Percentiles rank a stretch among this genome's conserved stretches.
Evolutionary conservation across 2,113 vertebrate species (phyloP).

Genomic region (Lasiurus borealis): DNA sequence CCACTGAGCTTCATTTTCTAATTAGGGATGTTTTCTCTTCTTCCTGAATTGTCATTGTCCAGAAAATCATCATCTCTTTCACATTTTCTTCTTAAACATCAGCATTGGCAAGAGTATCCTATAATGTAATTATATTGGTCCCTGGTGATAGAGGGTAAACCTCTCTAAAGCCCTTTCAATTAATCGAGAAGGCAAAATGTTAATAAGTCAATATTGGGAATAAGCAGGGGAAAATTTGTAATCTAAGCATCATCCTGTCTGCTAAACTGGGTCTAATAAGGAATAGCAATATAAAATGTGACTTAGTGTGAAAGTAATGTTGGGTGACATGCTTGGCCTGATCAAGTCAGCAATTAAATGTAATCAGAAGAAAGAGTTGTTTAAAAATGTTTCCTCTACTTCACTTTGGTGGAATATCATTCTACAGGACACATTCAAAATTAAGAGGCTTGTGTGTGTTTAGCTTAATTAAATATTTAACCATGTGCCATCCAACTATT

Average conservation of each 20-base stretch:
- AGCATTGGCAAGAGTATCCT: neutral
- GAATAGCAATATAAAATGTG: neutral
- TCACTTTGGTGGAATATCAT: conserved; percentile 52
- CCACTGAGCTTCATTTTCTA: neutral
- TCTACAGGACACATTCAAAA: conserved; percentile 63
- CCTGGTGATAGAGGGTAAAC: neutral
- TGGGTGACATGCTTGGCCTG: neutral
- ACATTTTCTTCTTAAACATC: conserved; percentile 18
- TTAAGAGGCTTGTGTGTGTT: conserved; percentile 57
- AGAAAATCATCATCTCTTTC: conserved; percentile 12
- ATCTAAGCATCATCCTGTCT: neutral
- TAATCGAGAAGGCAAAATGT: conserved; percentile 42
- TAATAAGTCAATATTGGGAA: conserved; percentile 43
- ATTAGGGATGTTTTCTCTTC: neutral
- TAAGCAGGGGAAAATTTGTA: neutral
- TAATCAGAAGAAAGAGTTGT: conserved; percentile 44
- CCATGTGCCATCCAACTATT: conserved; percentile 53
- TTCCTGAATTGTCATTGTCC: neutral
- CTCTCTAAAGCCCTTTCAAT: conserved; percentile 22
- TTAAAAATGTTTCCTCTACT: conserved; percentile 14
- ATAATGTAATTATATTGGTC: neutral
- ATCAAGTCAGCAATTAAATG: conserved; percentile 42
- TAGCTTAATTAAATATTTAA: conserved; percentile 81
- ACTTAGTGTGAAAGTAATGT: conserved; percentile 7
- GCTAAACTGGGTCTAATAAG: neutral